A percentile compares a stretch with the other conserved stretches of the same genome.
Conservation (phyloP, 35 echinoderm and acorn worm species). For the Diadema setosum region DNA sequence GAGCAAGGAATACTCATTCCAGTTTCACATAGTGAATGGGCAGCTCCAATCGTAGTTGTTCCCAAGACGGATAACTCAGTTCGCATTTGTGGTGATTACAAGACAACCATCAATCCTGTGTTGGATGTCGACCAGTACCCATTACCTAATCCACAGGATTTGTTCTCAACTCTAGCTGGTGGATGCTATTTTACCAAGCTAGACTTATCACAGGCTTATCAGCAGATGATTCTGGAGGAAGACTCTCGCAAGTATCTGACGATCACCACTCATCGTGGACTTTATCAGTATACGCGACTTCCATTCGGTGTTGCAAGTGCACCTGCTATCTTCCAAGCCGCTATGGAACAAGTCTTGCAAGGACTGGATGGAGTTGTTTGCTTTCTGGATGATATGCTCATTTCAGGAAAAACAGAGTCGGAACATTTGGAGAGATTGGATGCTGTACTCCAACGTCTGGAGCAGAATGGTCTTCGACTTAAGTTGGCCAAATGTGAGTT, state of each 20-base stretch:
- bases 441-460: slow-evolving; percentile 21
- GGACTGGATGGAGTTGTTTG: slow-evolving; percentile 3
- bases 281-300: slow-evolving; percentile 39
- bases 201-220: slow-evolving; percentile 50
- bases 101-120: slow-evolving; percentile 31
- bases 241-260: slow-evolving; percentile 43
- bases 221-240: slow-evolving; percentile 37
- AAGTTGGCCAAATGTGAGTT: slow-evolving; percentile 50
- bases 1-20: slow-evolving; percentile 26
- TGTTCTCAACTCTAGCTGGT: slow-evolving; percentile 37
- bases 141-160: slow-evolving; percentile 26
- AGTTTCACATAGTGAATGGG: slow-evolving; percentile 38
- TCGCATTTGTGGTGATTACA: slow-evolving; percentile 65
- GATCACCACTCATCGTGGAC: slow-evolving; percentile 40
- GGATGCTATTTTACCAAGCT: slow-evolving; percentile 46
- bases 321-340: slow-evolving; percentile 47
- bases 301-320: slow-evolving; percentile 31
- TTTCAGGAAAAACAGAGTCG: slow-evolving; percentile 9
- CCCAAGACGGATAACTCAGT: slow-evolving; percentile 34
- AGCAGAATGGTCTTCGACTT: slow-evolving; percentile 11
- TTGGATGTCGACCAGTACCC: slow-evolving; percentile 36
- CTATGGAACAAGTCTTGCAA: slow-evolving; percentile 63
- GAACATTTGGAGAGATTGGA: slow-evolving; percentile 40
- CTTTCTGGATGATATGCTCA: slow-evolving; percentile 36
- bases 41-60: slow-evolving; percentile 61